These are phyloP conservation scores for Matsumyia berberina DNA, from an alignment of 2,888 invertebrate species.

Conservation along the genomic window DNA sequence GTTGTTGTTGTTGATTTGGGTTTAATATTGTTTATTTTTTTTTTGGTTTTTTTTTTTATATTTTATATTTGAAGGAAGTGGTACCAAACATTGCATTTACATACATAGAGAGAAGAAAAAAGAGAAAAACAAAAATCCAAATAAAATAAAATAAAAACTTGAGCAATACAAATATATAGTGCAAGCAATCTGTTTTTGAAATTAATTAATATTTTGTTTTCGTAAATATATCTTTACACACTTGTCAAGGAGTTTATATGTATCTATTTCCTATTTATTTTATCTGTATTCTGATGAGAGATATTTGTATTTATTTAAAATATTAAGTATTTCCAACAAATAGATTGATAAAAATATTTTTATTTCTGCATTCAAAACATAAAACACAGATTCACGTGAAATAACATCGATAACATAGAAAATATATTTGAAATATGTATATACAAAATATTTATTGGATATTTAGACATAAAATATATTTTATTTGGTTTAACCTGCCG, in stretches of 20 bases:
- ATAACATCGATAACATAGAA: conserved; percentile 34
- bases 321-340: conserved; percentile 13
- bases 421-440: conserved; percentile 25
- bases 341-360: conserved; percentile 23
- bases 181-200: conserved; percentile 51
- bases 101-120: conserved; percentile 77
- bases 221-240: conserved; percentile 16
- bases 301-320: background rate
- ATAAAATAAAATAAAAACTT: conserved; percentile 56
- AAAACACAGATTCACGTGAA: conserved; percentile 33
- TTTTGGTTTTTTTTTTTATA: conserved; percentile 31
- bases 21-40: conserved; percentile 38
- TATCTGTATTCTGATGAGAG: background rate
- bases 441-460: conserved; percentile 21
- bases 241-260: background rate
- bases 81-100: conserved; percentile 78
- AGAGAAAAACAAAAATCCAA: conserved; percentile 64
- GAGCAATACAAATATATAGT: conserved; percentile 72
- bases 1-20: conserved; percentile 60
- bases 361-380: conserved; percentile 41
- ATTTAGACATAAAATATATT: background rate
- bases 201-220: conserved; percentile 11
- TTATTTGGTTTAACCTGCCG: too few species aligned
- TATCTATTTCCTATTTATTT: conserved; percentile 12
- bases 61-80: conserved; percentile 60